Percentiles rank a stretch among this genome's conserved stretches.
These are phyloP conservation scores for Eremobia ochroleuca DNA, from an alignment of 2,888 invertebrate species.

Conservation along the genomic window DNA sequence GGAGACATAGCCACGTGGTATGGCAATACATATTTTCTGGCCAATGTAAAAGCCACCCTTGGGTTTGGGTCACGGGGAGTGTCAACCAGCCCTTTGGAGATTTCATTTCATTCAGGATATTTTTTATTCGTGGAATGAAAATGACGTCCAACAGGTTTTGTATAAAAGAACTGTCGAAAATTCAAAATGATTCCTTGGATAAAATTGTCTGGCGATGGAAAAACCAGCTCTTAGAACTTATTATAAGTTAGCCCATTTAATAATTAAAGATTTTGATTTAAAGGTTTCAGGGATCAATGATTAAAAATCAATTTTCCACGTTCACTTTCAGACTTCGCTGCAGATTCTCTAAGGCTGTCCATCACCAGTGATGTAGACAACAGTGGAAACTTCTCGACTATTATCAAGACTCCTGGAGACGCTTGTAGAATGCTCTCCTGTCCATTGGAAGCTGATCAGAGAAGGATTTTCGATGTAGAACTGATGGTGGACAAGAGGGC, in stretches of 20 bases:
- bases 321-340: conserved; percentile 75
- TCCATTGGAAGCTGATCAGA: conserved; percentile 74
- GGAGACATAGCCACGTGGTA: not conserved
- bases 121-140: too few species aligned
- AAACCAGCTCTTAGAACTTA: too few species aligned
- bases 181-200: too few species aligned
- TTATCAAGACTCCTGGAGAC: conserved; percentile 69
- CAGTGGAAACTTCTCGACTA: conserved; percentile 70
- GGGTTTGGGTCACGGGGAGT: too few species aligned
- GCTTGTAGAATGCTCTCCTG: conserved; percentile 76
- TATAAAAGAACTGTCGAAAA: too few species aligned
- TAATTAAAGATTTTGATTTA: not conserved
- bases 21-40: too few species aligned
- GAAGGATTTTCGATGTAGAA: conserved; percentile 76
- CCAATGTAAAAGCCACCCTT: too few species aligned
- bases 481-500: conserved; percentile 73
- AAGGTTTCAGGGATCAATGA: not conserved
- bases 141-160: too few species aligned
- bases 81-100: not conserved
- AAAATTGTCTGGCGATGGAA: too few species aligned
- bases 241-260: not conserved
- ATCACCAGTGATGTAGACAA: conserved; percentile 76
- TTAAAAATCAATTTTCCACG: not conserved
- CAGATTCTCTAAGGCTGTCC: conserved; percentile 73
- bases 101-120: not conserved